A percentile compares a stretch with the other conserved stretches of the same genome.
Evolutionary conservation across 2,888 invertebrate genomes (phyloP).

Genomic region (Gerris lacustris): DNA sequence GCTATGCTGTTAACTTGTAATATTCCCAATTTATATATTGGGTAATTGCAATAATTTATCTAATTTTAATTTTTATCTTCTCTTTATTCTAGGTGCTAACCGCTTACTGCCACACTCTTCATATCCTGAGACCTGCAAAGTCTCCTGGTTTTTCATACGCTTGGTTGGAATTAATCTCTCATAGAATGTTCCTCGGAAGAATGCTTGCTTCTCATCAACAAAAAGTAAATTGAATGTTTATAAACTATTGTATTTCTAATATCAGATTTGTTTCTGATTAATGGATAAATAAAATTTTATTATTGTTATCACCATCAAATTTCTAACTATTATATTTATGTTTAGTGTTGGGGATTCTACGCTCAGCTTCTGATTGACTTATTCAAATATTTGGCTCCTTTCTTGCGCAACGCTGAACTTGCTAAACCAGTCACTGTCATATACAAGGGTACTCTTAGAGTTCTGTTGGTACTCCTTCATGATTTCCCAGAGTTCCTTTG

Average conservation of each 20-base stretch:
- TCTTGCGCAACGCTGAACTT: slow-evolving; percentile 90
- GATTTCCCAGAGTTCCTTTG: slow-evolving; percentile 99
- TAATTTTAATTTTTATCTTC: background rate
- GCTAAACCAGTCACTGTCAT: slow-evolving; percentile 84
- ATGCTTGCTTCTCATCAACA: slow-evolving; percentile 84
- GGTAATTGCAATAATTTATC: slow-evolving; percentile 7
- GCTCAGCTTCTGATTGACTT: slow-evolving; percentile 89
- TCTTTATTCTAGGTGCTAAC: slow-evolving; percentile 55
- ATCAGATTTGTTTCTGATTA: too few relatives aligned
- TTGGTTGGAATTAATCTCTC: slow-evolving; percentile 95
- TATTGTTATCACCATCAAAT: too few relatives aligned
- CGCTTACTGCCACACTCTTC: slow-evolving; percentile 90
- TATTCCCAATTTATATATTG: background rate
- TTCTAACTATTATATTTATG: too few relatives aligned
- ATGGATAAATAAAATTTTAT: too few relatives aligned
- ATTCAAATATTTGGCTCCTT: slow-evolving; percentile 93
- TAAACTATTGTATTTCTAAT: background rate
- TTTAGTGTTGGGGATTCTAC: slow-evolving; percentile 87
- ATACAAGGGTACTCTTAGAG: slow-evolving; percentile 91
- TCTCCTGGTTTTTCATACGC: slow-evolving; percentile 96
- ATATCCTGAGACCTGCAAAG: slow-evolving; percentile 79
- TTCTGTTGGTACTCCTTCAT: slow-evolving; percentile 86
- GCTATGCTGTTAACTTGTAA: background rate
- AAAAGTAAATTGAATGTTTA: slow-evolving; percentile 44
- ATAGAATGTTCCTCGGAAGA: slow-evolving; percentile 87